These are phyloP conservation scores for Portevinia maculata DNA, from an alignment of 2,888 invertebrate species.

Conservation along the genomic window DNA sequence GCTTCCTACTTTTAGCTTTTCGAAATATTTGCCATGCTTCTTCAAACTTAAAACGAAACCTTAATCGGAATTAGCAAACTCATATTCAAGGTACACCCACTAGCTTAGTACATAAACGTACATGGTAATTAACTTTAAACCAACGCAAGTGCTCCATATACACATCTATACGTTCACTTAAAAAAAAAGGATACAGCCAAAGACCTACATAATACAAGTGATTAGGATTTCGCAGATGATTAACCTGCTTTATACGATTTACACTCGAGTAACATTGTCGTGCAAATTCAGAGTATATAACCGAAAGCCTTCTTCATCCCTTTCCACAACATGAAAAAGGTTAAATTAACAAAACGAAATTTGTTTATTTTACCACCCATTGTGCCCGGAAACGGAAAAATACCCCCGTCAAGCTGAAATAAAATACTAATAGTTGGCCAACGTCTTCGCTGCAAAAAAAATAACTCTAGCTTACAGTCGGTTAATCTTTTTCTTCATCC, in stretches of 20 bases:
- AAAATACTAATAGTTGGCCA: conserved; percentile 49
- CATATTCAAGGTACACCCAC: conserved; percentile 14
- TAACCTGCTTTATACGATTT: conserved; percentile 66
- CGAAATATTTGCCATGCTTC: conserved; percentile 23
- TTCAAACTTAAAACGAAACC: conserved; percentile 8
- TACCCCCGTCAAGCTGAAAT: conserved; percentile 10
- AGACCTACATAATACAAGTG: conserved; percentile 57
- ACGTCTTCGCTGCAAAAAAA: conserved; percentile 22
- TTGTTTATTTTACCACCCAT: conserved; percentile 57
- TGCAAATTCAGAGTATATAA: conserved; percentile 32
- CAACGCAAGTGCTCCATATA: neutral
- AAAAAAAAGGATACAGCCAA: conserved; percentile 37
- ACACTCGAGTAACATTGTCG: conserved; percentile 49
- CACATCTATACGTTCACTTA: neutral
- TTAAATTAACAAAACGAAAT: conserved; percentile 67
- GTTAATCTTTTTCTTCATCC: conserved; percentile 17
- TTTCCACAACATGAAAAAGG: conserved; percentile 42
- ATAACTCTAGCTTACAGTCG: conserved; percentile 16
- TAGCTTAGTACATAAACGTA: neutral
- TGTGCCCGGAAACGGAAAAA: conserved; percentile 4
- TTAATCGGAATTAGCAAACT: conserved; percentile 19
- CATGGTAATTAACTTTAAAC: neutral
- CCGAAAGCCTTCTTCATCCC: conserved; percentile 43
- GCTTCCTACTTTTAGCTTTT: conserved; percentile 12
- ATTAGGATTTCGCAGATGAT: conserved; percentile 65